Base-by-base conservation (phyloP, 2,797 vertebrate genomes). In the Phylloscopus collybita region DNA sequence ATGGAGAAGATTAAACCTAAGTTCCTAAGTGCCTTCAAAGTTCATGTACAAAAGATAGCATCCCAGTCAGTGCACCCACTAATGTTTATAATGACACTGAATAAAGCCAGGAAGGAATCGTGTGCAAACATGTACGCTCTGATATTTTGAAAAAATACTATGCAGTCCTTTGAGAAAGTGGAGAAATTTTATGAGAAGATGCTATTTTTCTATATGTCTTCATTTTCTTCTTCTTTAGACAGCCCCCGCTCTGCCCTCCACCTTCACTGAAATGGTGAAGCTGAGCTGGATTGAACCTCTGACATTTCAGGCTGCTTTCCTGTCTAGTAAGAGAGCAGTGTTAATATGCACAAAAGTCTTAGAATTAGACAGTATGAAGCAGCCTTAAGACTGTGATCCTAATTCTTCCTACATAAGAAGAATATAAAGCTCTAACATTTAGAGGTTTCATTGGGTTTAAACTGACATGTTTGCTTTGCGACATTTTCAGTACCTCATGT, bases 181-280 rank as follows among this genome's bases (percentile, higher is more conserved):
- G 14, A 73, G 54, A 76, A 79, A 3, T 87, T 92, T 70, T 91
- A 38, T 82, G 45, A 70, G 45, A 71, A 86, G 26, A 50, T 51
- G 18, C 11, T 82, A 9, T 80, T 95, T 62, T 80, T 80, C 44
- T 88, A 26, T 65, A 5, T 65, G 85, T 67, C 40, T 74, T 6
- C 12, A 6, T 61, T 81, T 71, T 86, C 56, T 90, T 88, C 22
- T 81, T 11, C 20, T 73, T 90, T 88, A 71, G 36, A 40, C 5
- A 54, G 6, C 10, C 20, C 7, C 13, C 44, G 4, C 3, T 36
- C 16, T 30, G n/a, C 6, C 7, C 2, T 74, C 11, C 16, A 7
- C 12, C 29, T 86, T 85, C 53, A 47, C 82, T 91, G 74, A 75
- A 93, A 64, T 92, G 80, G 50, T 91, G 89, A 89, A 74, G 69